Conservation (phyloP, 2,888 invertebrate genomes). For the Clanis bilineata region DNA sequence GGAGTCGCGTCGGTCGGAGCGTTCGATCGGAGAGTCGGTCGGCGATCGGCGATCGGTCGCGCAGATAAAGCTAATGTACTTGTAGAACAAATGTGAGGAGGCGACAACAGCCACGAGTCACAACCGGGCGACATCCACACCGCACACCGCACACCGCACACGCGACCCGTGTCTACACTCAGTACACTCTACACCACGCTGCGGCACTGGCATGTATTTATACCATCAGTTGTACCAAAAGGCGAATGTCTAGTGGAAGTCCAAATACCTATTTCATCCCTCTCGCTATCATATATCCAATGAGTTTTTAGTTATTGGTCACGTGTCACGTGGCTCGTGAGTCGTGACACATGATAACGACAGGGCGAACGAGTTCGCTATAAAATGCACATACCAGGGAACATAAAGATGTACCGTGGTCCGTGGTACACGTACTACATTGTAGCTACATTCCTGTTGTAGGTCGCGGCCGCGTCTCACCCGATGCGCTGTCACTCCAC, state of each 20-base stretch:
- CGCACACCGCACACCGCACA: background rate
- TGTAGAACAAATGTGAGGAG: conserved; percentile 41
- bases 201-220: background rate
- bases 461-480: background rate
- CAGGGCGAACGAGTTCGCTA: background rate
- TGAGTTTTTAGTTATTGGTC: background rate
- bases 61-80: conserved; percentile 43
- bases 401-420: conserved; percentile 1
- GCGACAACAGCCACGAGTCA: no score
- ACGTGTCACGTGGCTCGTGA: no score
- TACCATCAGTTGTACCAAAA: background rate
- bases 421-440: no score
- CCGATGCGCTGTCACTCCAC: background rate
- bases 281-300: no score
- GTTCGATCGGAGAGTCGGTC: conserved; percentile 20
- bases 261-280: no score
- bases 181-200: no score
- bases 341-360: background rate
- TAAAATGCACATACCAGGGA: background rate
- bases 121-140: background rate
- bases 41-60: conserved; percentile 29
- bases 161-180: background rate
- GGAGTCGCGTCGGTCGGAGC: conserved; percentile 19
- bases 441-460: background rate
- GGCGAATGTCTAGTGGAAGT: no score